Conservation (phyloP, 2,113 vertebrate species). For the Ceyx margarethae region DNA sequence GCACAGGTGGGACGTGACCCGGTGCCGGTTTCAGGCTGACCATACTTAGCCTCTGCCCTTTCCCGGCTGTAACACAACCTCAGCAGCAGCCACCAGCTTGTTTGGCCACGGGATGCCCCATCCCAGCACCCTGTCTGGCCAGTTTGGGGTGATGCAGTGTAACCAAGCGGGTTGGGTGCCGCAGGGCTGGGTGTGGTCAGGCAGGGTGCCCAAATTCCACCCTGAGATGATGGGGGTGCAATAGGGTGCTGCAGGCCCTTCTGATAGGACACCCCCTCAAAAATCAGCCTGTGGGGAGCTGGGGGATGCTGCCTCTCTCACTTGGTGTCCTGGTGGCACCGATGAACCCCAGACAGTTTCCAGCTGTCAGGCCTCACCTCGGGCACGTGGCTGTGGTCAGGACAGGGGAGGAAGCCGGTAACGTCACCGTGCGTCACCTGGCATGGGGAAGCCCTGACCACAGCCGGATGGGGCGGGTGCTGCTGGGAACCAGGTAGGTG, state of each 20-base stretch:
- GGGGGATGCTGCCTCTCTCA: neutral
- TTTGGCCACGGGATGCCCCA: neutral
- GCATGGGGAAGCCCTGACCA: slow-evolving; percentile 40
- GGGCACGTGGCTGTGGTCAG: slow-evolving; percentile 28
- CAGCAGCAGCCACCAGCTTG: neutral
- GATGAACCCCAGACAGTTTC: neutral
- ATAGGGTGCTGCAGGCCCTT: neutral
- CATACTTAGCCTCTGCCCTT: slow-evolving; percentile 60
- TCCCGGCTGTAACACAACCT: slow-evolving; percentile 45
- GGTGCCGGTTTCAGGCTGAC: slow-evolving; percentile 16
- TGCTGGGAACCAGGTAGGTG: slow-evolving; percentile 18
- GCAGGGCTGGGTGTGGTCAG: neutral
- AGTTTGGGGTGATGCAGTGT: slow-evolving; percentile 43
- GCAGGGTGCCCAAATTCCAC: neutral
- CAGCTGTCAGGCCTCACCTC: neutral
- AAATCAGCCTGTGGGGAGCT: fast-evolving
- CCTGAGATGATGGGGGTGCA: neutral
- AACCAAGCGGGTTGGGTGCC: neutral
- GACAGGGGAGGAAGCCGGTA: slow-evolving; percentile 25
- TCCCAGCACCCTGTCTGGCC: slow-evolving; percentile 4
- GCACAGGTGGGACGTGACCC: neutral
- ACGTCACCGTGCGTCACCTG: neutral
- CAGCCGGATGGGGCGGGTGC: slow-evolving; percentile 20
- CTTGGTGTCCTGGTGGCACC: neutral
- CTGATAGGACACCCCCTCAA: neutral